Evolutionary conservation across 2,113 vertebrate genomes (phyloP).

Genomic region (Corvus cornix): DNA sequence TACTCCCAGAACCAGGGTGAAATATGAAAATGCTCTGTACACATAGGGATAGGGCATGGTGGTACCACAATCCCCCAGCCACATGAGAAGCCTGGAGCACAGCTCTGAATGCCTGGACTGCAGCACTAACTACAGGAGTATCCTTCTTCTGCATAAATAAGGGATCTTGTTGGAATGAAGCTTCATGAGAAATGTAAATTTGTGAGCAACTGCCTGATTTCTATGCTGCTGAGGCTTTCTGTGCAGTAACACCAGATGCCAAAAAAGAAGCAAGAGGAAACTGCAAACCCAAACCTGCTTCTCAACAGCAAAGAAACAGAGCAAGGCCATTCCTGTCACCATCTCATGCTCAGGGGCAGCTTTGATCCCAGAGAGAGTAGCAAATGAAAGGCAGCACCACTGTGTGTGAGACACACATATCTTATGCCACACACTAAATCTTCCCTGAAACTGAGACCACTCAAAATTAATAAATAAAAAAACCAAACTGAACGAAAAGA

Average conservation of each 20-base stretch:
- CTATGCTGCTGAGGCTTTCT: not conserved
- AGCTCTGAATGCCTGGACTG: not conserved
- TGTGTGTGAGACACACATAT: not conserved
- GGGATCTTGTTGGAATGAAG: not conserved
- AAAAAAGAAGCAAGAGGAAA: not conserved
- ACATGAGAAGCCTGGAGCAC: not conserved
- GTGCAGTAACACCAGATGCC: not conserved
- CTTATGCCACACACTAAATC: not conserved
- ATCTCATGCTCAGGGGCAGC: not conserved
- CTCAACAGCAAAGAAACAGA: not conserved
- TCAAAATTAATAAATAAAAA: not conserved
- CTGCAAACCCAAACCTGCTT: not conserved
- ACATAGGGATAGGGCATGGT: not conserved
- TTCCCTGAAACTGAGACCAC: not conserved
- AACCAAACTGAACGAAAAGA: not conserved
- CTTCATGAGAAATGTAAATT: not conserved
- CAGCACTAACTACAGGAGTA: not conserved
- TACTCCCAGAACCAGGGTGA: not conserved
- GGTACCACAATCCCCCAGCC: not conserved
- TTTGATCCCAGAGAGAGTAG: not conserved
- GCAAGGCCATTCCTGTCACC: not conserved
- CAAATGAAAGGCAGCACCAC: not conserved
- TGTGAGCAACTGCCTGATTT: not conserved
- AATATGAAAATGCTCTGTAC: not conserved
- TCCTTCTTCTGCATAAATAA: not conserved